Conservation (phyloP, 1,140 invertebrate genomes). For the Eupeodes corollae region DNA sequence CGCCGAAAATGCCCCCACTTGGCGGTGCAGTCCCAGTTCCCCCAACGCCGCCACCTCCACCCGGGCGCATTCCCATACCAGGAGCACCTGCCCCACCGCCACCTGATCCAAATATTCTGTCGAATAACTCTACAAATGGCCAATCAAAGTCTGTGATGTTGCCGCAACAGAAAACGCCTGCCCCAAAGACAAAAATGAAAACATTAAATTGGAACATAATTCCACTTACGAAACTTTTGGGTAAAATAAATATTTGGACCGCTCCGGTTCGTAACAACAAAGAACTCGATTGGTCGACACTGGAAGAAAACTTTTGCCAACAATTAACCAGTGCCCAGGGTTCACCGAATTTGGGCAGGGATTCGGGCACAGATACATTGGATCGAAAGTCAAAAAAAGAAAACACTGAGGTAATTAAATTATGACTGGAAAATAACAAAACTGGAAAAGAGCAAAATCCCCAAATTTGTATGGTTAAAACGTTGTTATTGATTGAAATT, state of each 20-base stretch:
- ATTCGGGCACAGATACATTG: constrained; percentile 36
- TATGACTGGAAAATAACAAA: background rate
- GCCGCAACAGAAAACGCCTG: constrained; percentile 77
- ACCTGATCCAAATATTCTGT: constrained; percentile 38
- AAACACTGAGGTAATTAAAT: constrained; percentile 45
- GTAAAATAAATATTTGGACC: constrained; percentile 87
- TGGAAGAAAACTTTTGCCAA: constrained; percentile 86
- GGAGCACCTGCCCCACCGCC: constrained; percentile 31
- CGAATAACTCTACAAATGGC: constrained; percentile 13
- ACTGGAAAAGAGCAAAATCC: no score
- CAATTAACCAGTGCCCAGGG: constrained; percentile 45
- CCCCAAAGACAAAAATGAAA: constrained; percentile 87
- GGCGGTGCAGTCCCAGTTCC: constrained; percentile 32
- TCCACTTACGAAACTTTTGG: constrained; percentile 72
- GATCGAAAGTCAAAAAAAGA: constrained; percentile 54
- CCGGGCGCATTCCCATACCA: constrained; percentile 8
- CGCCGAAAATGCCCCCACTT: constrained; percentile 36
- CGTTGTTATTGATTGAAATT: no score
- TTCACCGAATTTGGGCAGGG: constrained; percentile 41
- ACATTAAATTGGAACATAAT: constrained; percentile 93
- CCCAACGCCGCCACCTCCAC: constrained; percentile 27
- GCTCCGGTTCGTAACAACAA: constrained; percentile 73
- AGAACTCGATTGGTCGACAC: constrained; percentile 80
- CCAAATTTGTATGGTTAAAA: no score
- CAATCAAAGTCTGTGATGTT: constrained; percentile 38